Percentiles rank a stretch among this genome's conserved stretches.
Evolutionary conservation across 2,888 invertebrate genomes (phyloP).

Genomic region (Torymus auratus): DNA sequence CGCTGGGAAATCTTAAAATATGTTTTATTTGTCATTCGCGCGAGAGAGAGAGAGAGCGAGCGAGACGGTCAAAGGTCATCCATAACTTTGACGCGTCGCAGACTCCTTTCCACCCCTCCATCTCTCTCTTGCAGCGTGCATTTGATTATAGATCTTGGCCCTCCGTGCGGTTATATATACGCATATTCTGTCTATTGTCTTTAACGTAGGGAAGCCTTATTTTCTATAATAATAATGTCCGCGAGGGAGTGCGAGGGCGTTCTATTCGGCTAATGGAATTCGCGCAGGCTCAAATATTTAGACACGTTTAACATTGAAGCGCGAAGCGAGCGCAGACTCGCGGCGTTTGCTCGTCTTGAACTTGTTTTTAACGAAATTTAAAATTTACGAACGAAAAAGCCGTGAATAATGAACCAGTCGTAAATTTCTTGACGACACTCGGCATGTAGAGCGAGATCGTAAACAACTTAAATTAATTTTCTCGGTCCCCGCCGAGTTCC

Average conservation of each 20-base stretch:
- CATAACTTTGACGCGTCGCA: slow-evolving; percentile 56
- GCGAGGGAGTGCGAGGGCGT: too few species aligned
- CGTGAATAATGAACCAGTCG: slow-evolving; percentile 39
- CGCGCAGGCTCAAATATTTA: slow-evolving; percentile 32
- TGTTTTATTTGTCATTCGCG: slow-evolving; percentile 70
- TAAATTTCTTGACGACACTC: slow-evolving; percentile 41
- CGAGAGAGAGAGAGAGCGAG: slow-evolving; percentile 8
- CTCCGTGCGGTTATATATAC: too few species aligned
- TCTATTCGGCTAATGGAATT: slow-evolving; percentile 10
- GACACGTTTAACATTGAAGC: slow-evolving; percentile 9
- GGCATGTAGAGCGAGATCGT: slow-evolving; percentile 14
- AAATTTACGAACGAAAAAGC: slow-evolving; percentile 29
- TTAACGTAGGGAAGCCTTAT: too few species aligned
- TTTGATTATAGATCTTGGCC: too few species aligned
- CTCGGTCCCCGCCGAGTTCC: not conserved
- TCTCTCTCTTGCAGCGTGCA: not conserved
- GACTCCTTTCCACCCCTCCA: slow-evolving; percentile 10
- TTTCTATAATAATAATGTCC: too few species aligned
- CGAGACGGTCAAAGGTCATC: slow-evolving; percentile 70
- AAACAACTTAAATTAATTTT: slow-evolving; percentile 43
- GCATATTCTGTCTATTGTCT: too few species aligned
- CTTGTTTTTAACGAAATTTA: slow-evolving; percentile 35
- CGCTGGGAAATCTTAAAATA: slow-evolving; percentile 75
- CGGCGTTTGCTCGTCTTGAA: not conserved
- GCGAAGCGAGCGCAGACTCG: too few species aligned